A percentile compares a stretch with the other conserved stretches of the same genome.
These are phyloP conservation scores for Apodemia zela DNA, from an alignment of 2,888 invertebrate species.

Conservation along the genomic window DNA sequence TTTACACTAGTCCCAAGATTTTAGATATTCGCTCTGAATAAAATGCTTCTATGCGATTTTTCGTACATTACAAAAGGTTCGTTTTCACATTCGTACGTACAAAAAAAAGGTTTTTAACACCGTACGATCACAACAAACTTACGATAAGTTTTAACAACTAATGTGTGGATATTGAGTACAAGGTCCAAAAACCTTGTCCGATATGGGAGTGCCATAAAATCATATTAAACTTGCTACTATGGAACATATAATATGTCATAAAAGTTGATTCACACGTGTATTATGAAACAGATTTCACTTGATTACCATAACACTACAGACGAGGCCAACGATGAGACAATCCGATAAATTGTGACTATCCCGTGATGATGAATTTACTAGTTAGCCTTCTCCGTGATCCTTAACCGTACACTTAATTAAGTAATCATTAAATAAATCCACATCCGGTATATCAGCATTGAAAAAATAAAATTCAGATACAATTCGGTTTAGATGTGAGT, in stretches of 20 bases:
- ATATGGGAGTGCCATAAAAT: neutral
- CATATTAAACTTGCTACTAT: constrained; percentile 10
- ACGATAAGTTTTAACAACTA: neutral
- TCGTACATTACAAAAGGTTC: too few relatives aligned
- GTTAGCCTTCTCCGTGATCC: too few relatives aligned
- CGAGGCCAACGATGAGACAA: constrained; percentile 21
- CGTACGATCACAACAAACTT: neutral
- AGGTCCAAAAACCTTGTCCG: constrained; percentile 9
- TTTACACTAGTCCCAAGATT: too few relatives aligned
- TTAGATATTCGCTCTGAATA: too few relatives aligned
- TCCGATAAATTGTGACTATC: neutral
- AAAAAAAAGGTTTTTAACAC: neutral
- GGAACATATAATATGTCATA: constrained; percentile 3
- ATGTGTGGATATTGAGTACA: neutral
- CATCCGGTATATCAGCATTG: too few relatives aligned
- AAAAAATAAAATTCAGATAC: too few relatives aligned
- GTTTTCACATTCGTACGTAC: too few relatives aligned
- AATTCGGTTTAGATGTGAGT: too few relatives aligned
- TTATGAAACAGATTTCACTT: constrained; percentile 27
- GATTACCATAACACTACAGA: constrained; percentile 15
- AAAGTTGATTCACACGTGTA: constrained; percentile 21
- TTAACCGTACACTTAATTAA: too few relatives aligned
- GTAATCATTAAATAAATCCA: too few relatives aligned
- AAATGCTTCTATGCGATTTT: too few relatives aligned
- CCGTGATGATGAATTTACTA: too few relatives aligned